phyloP scores from a whole-genome alignment of 2,797 vertebrate genomes.

The Manis crassicaudata region DNA sequence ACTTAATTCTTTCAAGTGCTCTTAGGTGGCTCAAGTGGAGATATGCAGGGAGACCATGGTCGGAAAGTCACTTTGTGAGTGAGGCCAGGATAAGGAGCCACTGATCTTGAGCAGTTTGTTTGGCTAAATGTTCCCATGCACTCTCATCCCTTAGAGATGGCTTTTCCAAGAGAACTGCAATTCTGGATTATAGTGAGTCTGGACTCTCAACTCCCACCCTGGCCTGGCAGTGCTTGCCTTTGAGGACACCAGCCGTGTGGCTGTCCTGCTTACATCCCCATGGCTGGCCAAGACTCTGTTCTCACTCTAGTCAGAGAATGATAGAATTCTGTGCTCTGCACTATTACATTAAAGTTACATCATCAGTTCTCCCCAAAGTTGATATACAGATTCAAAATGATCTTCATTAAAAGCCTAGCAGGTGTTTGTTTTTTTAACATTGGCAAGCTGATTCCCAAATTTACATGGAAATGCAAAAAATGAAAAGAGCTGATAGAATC shows the following conservation, averaged over 20 bases:
- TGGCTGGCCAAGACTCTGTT: neutral
- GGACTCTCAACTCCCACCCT: too few species aligned
- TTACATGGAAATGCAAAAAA: neutral
- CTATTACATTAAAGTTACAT: neutral
- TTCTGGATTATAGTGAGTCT: neutral
- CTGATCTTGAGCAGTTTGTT: neutral
- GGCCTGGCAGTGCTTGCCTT: too few species aligned
- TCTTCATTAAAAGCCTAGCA: neutral
- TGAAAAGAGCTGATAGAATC: neutral
- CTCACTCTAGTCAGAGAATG: neutral
- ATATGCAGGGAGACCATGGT: neutral
- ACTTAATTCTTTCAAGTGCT: neutral
- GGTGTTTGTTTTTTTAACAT: neutral
- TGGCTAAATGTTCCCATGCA: neutral
- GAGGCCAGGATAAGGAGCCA: neutral
- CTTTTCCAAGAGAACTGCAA: neutral
- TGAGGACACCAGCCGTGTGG: too few species aligned
- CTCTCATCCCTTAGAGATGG: neutral
- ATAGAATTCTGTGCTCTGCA: neutral
- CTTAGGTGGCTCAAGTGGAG: neutral
- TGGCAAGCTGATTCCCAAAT: neutral
- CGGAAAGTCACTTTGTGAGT: neutral
- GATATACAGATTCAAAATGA: neutral
- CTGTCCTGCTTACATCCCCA: neutral
- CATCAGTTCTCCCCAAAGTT: neutral